Conservation (phyloP, 2,888 invertebrate genomes). For the Onthophagus sagittarius region DNA sequence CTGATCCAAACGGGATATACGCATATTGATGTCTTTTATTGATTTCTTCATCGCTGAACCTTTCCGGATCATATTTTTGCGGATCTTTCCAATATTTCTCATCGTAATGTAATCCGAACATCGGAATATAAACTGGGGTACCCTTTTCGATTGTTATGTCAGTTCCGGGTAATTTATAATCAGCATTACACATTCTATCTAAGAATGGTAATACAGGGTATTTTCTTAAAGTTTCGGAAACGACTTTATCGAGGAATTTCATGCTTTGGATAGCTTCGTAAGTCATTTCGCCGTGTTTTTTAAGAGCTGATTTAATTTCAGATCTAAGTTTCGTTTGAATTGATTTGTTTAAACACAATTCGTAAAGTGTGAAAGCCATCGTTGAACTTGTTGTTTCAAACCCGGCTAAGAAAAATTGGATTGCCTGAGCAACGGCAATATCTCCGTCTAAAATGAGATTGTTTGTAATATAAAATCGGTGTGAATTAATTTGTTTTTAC, state of each 20-base stretch:
- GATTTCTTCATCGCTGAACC: constrained; percentile 39
- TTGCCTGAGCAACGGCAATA: constrained; percentile 56
- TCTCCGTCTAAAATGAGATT: constrained; percentile 48
- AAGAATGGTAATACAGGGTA: constrained; percentile 44
- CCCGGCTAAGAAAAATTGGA: constrained; percentile 59
- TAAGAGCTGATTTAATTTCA: constrained; percentile 50
- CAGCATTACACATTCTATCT: constrained; percentile 35
- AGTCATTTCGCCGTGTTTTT: constrained; percentile 47
- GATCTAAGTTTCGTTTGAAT: constrained; percentile 53
- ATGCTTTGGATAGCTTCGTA: constrained; percentile 55
- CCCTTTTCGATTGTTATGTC: constrained; percentile 41
- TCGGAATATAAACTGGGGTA: constrained; percentile 41
- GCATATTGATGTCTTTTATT: constrained; percentile 21
- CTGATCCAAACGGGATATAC: constrained; percentile 33
- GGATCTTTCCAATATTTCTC: constrained; percentile 43
- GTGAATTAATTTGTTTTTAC: constrained; percentile 12
- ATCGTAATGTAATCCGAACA: constrained; percentile 42
- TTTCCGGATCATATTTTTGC: constrained; percentile 44
- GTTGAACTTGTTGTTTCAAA: constrained; percentile 60
- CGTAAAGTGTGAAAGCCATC: constrained; percentile 55
- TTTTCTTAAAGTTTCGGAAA: constrained; percentile 50
- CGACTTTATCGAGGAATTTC: constrained; percentile 57
- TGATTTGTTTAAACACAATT: constrained; percentile 52
- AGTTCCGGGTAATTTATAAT: constrained; percentile 37
- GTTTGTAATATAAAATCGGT: not conserved